These are phyloP conservation scores for Tribolium freemani DNA, from an alignment of 2,888 invertebrate species.

Conservation along the genomic window DNA sequence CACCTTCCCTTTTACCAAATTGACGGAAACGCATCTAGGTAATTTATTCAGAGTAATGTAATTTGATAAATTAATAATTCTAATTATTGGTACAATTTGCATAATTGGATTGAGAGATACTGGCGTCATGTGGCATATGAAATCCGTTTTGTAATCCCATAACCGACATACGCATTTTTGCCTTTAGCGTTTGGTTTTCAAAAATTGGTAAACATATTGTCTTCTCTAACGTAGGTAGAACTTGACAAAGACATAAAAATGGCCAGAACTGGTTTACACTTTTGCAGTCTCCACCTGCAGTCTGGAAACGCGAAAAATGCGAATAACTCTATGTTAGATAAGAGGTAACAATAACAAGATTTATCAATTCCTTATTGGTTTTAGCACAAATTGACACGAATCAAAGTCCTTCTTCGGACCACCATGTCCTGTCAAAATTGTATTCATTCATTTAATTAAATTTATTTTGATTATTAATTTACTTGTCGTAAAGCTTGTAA, in stretches of 20 bases:
- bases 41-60: neutral
- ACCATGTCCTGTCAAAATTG: no score
- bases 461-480: no score
- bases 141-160: neutral
- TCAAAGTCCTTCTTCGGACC: neutral
- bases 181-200: neutral
- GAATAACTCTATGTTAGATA: neutral
- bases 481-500: no score
- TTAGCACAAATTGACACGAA: neutral
- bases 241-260: neutral
- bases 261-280: constrained; percentile 9
- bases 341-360: neutral
- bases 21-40: neutral
- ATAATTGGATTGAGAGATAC: neutral
- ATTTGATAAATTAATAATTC: neutral
- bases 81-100: neutral
- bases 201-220: neutral
- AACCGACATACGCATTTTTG: neutral
- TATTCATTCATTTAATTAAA: no score
- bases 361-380: neutral
- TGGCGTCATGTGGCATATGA: neutral
- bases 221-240: no score
- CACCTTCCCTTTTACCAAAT: neutral
- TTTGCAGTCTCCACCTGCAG: neutral
- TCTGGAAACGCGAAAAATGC: neutral